Percentiles rank a stretch among this genome's conserved stretches.
These are phyloP conservation scores for Ceryle rudis DNA, from an alignment of 2,797 vertebrate genomes.

Conservation along the genomic window DNA sequence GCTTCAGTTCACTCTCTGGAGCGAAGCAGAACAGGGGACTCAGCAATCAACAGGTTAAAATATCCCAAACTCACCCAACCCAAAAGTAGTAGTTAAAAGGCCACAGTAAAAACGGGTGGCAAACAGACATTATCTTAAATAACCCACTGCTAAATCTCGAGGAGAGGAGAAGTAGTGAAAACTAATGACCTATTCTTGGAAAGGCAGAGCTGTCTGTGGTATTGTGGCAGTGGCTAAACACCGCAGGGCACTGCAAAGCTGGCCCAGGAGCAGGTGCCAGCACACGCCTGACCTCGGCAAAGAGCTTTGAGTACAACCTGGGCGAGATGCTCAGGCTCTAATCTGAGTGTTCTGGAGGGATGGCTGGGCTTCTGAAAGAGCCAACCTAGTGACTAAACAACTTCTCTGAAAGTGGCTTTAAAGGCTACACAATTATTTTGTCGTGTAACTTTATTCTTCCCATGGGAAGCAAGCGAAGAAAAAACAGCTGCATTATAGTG, in stretches of 20 bases:
- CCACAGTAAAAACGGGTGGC: neutral
- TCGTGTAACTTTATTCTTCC: neutral
- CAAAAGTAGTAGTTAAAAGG: neutral
- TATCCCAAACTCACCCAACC: neutral
- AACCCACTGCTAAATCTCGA: neutral
- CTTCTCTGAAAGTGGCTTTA: neutral
- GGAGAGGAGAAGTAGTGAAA: neutral
- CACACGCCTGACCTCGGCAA: neutral
- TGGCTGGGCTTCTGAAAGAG: neutral
- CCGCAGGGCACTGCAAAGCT: neutral
- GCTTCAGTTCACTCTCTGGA: neutral
- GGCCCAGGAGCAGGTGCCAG: neutral
- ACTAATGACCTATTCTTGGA: neutral
- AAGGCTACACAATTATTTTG: neutral
- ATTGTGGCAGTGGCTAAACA: neutral
- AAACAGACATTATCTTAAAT: neutral
- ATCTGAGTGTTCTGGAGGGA: neutral
- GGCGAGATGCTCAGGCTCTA: neutral
- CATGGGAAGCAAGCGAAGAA: neutral
- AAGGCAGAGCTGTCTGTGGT: neutral
- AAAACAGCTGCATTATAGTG: accelerated
- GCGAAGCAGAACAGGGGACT: neutral
- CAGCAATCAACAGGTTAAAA: neutral
- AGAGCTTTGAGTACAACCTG: neutral
- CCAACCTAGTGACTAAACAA: neutral